These are phyloP conservation scores for Sipha maydis DNA, from an alignment of 2,888 invertebrate species.

Conservation along the genomic window DNA sequence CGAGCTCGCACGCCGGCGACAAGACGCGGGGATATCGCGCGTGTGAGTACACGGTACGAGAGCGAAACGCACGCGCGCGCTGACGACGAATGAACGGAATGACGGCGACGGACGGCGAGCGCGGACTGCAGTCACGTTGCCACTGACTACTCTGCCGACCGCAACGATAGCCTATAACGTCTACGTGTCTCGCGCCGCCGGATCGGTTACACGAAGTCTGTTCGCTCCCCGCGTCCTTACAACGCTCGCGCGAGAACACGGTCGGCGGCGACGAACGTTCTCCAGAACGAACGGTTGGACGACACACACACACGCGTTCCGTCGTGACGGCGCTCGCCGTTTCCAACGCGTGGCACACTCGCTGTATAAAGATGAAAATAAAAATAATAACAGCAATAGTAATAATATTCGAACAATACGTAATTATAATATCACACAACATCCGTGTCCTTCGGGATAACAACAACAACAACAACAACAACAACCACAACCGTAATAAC, in stretches of 20 bases:
- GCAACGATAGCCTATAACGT: not conserved
- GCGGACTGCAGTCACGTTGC: slow-evolving; percentile 56
- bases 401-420: not conserved
- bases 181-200: slow-evolving; percentile 17
- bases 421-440: not conserved
- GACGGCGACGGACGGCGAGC: slow-evolving; percentile 14
- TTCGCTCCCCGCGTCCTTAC: not conserved
- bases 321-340: not conserved
- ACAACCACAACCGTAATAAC: not conserved
- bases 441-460: not conserved
- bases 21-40: not conserved
- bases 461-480: not conserved
- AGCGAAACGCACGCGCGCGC: not conserved
- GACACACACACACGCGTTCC: not conserved
- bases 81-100: too few species aligned
- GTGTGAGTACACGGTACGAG: too few species aligned
- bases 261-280: not conserved
- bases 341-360: not conserved
- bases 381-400: not conserved
- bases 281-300: not conserved
- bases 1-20: too few species aligned
- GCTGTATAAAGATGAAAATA: not conserved
- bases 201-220: slow-evolving; percentile 26
- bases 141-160: slow-evolving; percentile 21
- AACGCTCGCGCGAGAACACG: slow-evolving; percentile 14